A percentile compares a stretch with the other conserved stretches of the same genome.
Evolutionary conservation across 2,113 vertebrate species (phyloP).

Genomic region (Pardalotus punctatus): DNA sequence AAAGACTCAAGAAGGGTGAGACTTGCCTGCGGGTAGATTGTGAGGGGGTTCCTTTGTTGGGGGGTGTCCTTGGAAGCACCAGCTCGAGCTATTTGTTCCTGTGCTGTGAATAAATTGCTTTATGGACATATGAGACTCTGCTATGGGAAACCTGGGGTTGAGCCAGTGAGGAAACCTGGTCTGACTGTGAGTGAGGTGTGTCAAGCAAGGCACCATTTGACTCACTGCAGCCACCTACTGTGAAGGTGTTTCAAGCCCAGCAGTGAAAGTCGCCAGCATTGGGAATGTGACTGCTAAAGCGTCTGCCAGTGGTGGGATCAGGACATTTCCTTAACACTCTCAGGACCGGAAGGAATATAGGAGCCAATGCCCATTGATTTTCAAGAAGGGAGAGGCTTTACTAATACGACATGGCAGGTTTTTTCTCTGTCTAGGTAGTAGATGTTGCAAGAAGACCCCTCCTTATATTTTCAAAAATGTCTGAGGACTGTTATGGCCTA

Average conservation of each 20-base stretch:
- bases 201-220: background rate
- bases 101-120: background rate
- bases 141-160: rapidly evolving
- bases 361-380: background rate
- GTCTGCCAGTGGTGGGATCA: background rate
- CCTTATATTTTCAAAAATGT: background rate
- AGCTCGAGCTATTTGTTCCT: rapidly evolving
- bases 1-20: background rate
- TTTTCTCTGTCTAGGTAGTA: background rate
- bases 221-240: background rate
- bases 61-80: rapidly evolving
- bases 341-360: rapidly evolving
- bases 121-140: background rate
- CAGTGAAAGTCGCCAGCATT: background rate
- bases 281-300: background rate
- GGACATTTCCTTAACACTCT: background rate
- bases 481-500: background rate
- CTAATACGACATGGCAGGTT: rapidly evolving
- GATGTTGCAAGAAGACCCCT: background rate
- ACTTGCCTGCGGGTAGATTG: background rate
- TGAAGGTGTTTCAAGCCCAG: background rate
- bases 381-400: background rate
- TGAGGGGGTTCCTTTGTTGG: background rate
- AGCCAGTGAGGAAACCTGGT: background rate
- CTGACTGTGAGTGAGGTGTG: background rate